phyloP scores from a whole-genome alignment of 2,797 vertebrate species.

The Acrossocheilus wenchowensis region DNA sequence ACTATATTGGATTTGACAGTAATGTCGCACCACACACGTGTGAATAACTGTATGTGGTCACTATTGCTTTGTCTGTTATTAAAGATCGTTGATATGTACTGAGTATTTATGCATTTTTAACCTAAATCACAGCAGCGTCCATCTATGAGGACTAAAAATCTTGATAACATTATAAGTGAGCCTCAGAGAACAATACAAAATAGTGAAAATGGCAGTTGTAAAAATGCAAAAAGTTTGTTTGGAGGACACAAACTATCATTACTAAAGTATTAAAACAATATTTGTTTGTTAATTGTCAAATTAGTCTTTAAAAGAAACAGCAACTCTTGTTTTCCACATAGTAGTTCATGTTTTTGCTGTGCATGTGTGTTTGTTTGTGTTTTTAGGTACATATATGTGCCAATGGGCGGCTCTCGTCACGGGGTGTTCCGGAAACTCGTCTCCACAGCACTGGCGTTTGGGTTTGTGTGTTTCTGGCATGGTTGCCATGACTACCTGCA shows the following conservation, averaged over 20 bases:
- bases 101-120: too few relatives aligned
- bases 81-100: too few relatives aligned
- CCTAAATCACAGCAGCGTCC: too few relatives aligned
- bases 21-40: too few relatives aligned
- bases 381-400: conserved; percentile 94
- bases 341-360: not conserved
- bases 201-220: too few relatives aligned
- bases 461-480: conserved; percentile 95
- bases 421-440: conserved; percentile 80
- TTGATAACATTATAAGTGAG: too few relatives aligned
- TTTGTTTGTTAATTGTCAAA: not conserved
- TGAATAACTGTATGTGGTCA: too few relatives aligned
- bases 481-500: conserved; percentile 91
- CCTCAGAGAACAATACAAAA: too few relatives aligned
- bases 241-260: not conserved
- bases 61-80: too few relatives aligned
- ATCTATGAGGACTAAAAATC: too few relatives aligned
- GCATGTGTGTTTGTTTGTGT: conserved; percentile 7
- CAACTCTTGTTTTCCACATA: not conserved
- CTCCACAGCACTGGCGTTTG: conserved; percentile 88
- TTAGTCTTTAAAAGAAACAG: not conserved
- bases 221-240: not conserved
- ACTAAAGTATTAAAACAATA: not conserved
- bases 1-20: too few relatives aligned
- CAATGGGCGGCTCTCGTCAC: conserved; percentile 87